Conservation (phyloP, 1,140 invertebrate species). For the Drosophila sulfurigaster region DNA sequence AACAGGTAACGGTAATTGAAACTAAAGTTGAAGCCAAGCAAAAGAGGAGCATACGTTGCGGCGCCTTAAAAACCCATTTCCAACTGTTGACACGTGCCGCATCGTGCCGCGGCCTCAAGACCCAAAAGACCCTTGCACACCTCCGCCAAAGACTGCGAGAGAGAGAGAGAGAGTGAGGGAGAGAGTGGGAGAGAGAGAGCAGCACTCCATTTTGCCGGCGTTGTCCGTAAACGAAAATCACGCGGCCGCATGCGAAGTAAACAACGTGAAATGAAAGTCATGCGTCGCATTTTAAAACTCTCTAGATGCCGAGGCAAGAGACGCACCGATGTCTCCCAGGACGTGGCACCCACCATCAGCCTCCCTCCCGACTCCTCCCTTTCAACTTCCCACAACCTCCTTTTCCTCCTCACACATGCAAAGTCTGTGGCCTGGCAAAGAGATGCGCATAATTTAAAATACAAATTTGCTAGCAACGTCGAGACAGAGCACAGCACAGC, state of each 20-base stretch:
- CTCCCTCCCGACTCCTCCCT: background rate
- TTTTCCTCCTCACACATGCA: background rate
- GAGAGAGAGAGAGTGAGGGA: too few species aligned
- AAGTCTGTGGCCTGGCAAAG: constrained; percentile 26
- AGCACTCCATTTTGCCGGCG: constrained; percentile 22
- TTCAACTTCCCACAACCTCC: background rate
- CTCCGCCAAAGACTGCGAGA: too few species aligned
- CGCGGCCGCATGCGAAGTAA: constrained; percentile 78
- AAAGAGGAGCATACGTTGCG: constrained; percentile 76
- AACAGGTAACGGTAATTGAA: constrained; percentile 80
- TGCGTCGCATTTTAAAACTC: constrained; percentile 79
- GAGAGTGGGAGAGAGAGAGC: background rate
- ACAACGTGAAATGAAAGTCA: constrained; percentile 82
- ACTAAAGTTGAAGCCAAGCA: constrained; percentile 76
- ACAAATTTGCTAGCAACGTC: constrained; percentile 63
- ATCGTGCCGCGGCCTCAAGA: constrained; percentile 62
- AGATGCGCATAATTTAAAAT: constrained; percentile 79
- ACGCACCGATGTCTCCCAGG: constrained; percentile 37
- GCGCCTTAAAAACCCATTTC: constrained; percentile 81
- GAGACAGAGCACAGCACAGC: background rate
- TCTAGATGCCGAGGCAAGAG: constrained; percentile 20
- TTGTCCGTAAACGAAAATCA: constrained; percentile 70
- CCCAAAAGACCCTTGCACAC: background rate
- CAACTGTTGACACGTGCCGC: constrained; percentile 81
- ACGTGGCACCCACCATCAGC: constrained; percentile 43